Conservation (phyloP, 2,113 vertebrate genomes). For the Larimichthys polyactis region DNA sequence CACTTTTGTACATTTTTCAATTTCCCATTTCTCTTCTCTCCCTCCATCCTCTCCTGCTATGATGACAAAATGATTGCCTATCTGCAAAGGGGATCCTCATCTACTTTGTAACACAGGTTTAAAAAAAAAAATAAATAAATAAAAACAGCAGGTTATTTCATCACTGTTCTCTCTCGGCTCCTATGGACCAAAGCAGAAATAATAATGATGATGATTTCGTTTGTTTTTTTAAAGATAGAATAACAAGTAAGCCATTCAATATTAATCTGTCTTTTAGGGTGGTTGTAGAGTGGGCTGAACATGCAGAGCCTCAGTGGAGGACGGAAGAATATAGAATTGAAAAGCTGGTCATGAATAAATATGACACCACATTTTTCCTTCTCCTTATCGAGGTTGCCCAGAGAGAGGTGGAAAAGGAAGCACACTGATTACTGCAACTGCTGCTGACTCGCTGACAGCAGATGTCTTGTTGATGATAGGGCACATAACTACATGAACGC, state of each 20-base stretch:
- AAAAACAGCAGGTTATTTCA: slow-evolving; percentile 60
- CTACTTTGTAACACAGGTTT: slow-evolving; percentile 69
- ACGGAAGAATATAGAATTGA: slow-evolving; percentile 66
- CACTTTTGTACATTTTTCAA: slow-evolving; percentile 63
- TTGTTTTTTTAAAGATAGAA: slow-evolving; percentile 47
- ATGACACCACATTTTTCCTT: slow-evolving; percentile 75
- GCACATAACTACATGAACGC: slow-evolving; percentile 65
- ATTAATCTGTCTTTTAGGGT: slow-evolving; percentile 58
- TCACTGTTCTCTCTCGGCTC: slow-evolving; percentile 50
- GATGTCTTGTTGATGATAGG: slow-evolving; percentile 81
- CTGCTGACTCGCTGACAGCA: slow-evolving; percentile 75
- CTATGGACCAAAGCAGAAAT: slow-evolving; percentile 50
- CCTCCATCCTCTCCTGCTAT: slow-evolving; percentile 48
- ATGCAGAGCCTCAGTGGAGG: slow-evolving; percentile 49
- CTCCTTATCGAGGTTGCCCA: slow-evolving; percentile 80
- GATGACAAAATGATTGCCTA: slow-evolving; percentile 71
- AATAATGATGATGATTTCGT: slow-evolving; percentile 60
- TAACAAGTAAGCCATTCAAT: slow-evolving; percentile 65
- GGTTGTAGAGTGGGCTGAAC: slow-evolving; percentile 52
- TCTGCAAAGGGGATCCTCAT: slow-evolving; percentile 70
- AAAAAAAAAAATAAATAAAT: background rate
- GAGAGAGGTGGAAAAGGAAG: slow-evolving; percentile 74
- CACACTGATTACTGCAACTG: slow-evolving; percentile 72
- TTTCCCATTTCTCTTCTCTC: slow-evolving; percentile 55
- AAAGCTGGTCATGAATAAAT: slow-evolving; percentile 81